phyloP scores from a whole-genome alignment of 2,797 vertebrate genomes.

The Pangasius sanitwongsei region DNA sequence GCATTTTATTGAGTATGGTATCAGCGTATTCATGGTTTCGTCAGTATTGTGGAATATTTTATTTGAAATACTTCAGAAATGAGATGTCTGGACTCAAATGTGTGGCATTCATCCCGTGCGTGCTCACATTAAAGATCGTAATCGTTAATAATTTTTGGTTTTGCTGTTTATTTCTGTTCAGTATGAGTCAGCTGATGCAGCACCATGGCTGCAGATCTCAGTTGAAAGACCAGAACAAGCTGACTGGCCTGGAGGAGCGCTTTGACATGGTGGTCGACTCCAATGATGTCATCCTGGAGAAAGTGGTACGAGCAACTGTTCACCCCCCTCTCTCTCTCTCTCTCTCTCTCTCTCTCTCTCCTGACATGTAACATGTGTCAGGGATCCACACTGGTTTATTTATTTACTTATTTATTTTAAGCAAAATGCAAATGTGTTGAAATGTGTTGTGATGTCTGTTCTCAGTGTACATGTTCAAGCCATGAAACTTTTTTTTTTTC shows the following conservation, averaged over 20 bases:
- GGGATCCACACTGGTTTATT: neutral
- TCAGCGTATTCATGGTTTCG: too few relatives aligned
- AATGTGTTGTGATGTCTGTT: neutral
- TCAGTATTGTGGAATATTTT: neutral
- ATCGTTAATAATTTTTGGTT: too few relatives aligned
- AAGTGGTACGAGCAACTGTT: constrained; percentile 81
- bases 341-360: neutral
- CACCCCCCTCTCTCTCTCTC: too few relatives aligned
- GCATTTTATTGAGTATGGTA: neutral
- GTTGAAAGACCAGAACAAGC: constrained; percentile 79
- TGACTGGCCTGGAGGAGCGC: constrained; percentile 88
- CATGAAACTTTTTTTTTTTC: neutral
- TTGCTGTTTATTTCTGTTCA: constrained; percentile 56
- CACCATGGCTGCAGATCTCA: constrained; percentile 89
- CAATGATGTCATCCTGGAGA: constrained; percentile 91
- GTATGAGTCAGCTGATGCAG: constrained; percentile 94
- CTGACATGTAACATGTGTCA: neutral
- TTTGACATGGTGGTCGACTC: constrained; percentile 93
- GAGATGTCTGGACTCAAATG: neutral
- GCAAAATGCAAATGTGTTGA: neutral
- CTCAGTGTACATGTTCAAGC: neutral
- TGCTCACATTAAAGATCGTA: neutral
- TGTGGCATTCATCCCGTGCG: neutral
- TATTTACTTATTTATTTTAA: too few relatives aligned
- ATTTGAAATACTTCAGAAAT: neutral